Base-by-base conservation (phyloP, 2,113 vertebrate genomes). In the Meleagris gallopavo region DNA sequence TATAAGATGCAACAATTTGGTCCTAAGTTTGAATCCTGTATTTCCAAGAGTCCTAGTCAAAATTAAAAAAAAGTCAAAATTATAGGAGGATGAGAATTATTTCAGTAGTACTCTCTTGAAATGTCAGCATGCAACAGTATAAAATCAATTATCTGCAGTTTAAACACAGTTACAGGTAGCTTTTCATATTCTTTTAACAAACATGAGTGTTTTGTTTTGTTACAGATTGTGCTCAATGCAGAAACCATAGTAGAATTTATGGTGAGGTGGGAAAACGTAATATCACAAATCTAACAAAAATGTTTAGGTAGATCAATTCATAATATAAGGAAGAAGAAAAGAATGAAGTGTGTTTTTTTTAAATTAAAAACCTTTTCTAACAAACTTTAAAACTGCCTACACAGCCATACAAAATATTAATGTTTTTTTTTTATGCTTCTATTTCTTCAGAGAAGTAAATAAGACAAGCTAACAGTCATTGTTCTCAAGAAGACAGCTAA, bases 291-390 rank as follows among this genome's bases (percentile, higher is more conserved):
- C 19, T 69, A 83, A 22, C 3, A 76, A 69, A 83, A 34, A 9
- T 46, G 0, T 78, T 71, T 57, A 71, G 54, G 29, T 11, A 78
- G 65, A 18, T 34, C 0, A 22, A 30, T 80, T 88, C 24, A 48
- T 34, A 64, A 77, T 84, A 72, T 58, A 55, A 41, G 21, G 18
- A 60, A 38, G 34, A 75, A 45, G 1, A 41, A 75, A 91, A 12
- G 11, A 83, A 74, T 60, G 70, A 81, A 62, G 2, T 16, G 1
- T 86, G 24, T 86, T 60, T 60, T 34, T 27, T 88, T 79, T 40
- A 58, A 58, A 73, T 79, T 69, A 79, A 89, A 89, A 82, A 27
- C 25, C 36, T 65, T 93, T 89, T 87, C 43, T 89, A 73, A 65
- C 25, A 75, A 15, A 84, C 72, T 34, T 79, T 13, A 74, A 54